These are phyloP conservation scores for Perizoma flavofasciatum DNA, from an alignment of 2,888 invertebrate genomes.

Conservation along the genomic window DNA sequence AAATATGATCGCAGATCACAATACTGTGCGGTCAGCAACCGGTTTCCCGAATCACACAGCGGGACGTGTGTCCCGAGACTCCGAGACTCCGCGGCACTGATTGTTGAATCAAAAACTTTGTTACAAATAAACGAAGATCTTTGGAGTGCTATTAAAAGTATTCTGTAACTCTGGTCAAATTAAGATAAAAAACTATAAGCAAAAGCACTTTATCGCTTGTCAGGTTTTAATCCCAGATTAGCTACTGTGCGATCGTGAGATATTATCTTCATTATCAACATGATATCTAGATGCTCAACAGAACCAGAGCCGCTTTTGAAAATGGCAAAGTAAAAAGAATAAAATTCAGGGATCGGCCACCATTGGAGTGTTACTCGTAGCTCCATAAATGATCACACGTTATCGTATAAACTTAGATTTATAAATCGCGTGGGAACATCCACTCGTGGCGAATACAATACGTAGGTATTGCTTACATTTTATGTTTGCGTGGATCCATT, in stretches of 20 bases:
- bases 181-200: too few species aligned
- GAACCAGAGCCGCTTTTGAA: not conserved
- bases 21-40: conserved; percentile 13
- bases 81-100: too few species aligned
- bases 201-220: too few species aligned
- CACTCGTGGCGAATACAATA: conserved; percentile 13
- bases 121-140: too few species aligned
- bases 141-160: too few species aligned
- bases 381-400: not conserved
- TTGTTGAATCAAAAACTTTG: too few species aligned
- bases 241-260: not conserved
- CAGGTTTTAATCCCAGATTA: too few species aligned
- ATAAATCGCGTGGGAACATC: conserved; percentile 25
- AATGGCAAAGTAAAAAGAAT: not conserved
- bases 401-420: conserved; percentile 8
- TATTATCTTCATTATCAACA: too few species aligned
- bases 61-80: conserved; percentile 14
- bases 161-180: too few species aligned
- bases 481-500: conserved; percentile 21
- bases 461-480: conserved; percentile 25
- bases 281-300: not conserved
- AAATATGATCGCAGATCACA: conserved; percentile 15
- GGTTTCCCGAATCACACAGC: conserved; percentile 25
- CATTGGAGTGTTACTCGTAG: conserved; percentile 4
- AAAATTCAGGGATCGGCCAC: conserved; percentile 1